Evolutionary conservation across 2,888 invertebrate species (phyloP).

Genomic region (Microplitis manilae): DNA sequence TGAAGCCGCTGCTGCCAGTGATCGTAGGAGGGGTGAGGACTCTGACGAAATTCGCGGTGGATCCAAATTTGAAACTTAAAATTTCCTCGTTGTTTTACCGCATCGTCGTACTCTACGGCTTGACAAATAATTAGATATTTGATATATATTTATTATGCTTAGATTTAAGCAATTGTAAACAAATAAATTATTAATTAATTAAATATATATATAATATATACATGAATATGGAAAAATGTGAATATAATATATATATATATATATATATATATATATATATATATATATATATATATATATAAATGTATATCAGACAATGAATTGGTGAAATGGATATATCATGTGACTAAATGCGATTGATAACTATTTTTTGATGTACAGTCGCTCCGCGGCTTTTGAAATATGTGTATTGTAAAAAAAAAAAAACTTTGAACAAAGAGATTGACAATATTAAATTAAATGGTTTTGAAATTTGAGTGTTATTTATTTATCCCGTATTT

Average conservation of each 20-base stretch:
- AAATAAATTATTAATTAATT: background rate
- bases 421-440: background rate
- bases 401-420: background rate
- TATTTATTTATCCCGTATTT: conserved; percentile 3
- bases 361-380: conserved; percentile 17
- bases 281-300: too few species aligned
- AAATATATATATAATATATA: background rate
- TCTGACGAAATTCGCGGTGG: conserved; percentile 75
- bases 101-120: conserved; percentile 73
- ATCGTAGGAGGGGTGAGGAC: conserved; percentile 75
- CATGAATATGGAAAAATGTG: too few species aligned
- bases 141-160: conserved; percentile 17
- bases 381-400: background rate
- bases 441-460: conserved; percentile 1
- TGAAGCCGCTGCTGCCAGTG: conserved; percentile 75
- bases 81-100: conserved; percentile 75
- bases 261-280: too few species aligned
- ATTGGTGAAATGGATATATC: too few species aligned
- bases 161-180: conserved; percentile 12
- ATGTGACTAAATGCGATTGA: background rate
- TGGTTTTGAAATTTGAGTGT: background rate
- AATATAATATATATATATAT: too few species aligned
- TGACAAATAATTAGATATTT: conserved; percentile 60
- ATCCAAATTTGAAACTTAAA: conserved; percentile 74
- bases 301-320: too few species aligned